Percentiles rank a stretch among this genome's conserved stretches.
Evolutionary conservation across 2,113 vertebrate species (phyloP).

Genomic region (Chauna torquata): DNA sequence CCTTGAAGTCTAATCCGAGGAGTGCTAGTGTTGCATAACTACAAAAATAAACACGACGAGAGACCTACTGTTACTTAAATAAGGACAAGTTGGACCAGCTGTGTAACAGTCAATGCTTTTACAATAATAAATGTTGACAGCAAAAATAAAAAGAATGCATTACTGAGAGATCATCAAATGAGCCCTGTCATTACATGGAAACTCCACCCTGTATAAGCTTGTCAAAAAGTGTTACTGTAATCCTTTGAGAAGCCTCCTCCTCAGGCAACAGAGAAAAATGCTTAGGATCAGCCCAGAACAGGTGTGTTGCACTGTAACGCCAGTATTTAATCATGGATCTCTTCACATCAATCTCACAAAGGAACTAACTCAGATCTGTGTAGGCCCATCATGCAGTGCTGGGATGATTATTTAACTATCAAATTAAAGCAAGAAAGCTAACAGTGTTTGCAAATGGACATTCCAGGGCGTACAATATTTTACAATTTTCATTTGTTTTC

Average conservation of each 20-base stretch:
- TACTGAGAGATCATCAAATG: constrained; percentile 74
- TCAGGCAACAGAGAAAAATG: constrained; percentile 75
- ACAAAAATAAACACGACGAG: constrained; percentile 65
- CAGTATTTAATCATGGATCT: constrained; percentile 73
- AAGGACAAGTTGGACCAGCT: constrained; percentile 72
- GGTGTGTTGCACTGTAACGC: constrained; percentile 73
- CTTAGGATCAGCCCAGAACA: constrained; percentile 67
- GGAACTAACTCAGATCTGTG: constrained; percentile 63
- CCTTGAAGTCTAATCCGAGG: constrained; percentile 16
- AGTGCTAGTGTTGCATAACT: constrained; percentile 52
- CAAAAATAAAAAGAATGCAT: constrained; percentile 80
- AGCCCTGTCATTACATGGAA: constrained; percentile 75
- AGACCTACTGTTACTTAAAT: constrained; percentile 74
- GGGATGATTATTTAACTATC: constrained; percentile 68
- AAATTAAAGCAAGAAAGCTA: constrained; percentile 63
- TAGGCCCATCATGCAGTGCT: constrained; percentile 58
- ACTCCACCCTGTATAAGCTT: constrained; percentile 81
- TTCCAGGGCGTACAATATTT: constrained; percentile 40
- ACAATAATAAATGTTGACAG: constrained; percentile 83
- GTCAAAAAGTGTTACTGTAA: constrained; percentile 90
- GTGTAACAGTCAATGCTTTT: constrained; percentile 75
- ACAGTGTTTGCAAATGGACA: constrained; percentile 54
- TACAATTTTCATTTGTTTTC: constrained; percentile 62
- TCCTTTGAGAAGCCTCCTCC: constrained; percentile 80
- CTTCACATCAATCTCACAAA: constrained; percentile 75